These are phyloP conservation scores for Diadromus collaris DNA, from an alignment of 2,888 invertebrate genomes.

Conservation along the genomic window DNA sequence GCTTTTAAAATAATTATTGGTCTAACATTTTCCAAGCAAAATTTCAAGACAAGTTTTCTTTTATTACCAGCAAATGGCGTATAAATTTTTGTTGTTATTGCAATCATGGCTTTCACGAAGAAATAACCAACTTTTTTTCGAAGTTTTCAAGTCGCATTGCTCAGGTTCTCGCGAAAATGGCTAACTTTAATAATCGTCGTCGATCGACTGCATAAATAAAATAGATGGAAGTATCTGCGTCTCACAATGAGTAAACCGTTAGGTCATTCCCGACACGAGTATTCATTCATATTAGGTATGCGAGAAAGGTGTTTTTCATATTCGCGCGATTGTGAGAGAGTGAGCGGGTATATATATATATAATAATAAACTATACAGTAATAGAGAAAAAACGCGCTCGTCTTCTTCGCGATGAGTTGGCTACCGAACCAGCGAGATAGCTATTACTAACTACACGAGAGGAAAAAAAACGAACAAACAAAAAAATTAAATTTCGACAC, in stretches of 20 bases:
- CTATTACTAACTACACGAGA: slow-evolving; percentile 24
- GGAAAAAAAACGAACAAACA: slow-evolving; percentile 28
- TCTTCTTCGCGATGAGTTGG: slow-evolving; percentile 41
- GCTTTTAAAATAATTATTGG: background rate
- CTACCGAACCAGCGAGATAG: slow-evolving; percentile 55
- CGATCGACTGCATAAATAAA: background rate
- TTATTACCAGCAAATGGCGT: background rate
- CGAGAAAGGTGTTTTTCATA: slow-evolving; percentile 35
- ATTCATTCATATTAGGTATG: slow-evolving; percentile 48
- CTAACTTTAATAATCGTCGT: slow-evolving; percentile 9
- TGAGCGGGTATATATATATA: slow-evolving; percentile 34
- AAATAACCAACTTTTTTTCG: slow-evolving; percentile 13
- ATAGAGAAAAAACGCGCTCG: slow-evolving; percentile 52
- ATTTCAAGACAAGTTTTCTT: background rate
- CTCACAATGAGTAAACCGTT: slow-evolving; percentile 39
- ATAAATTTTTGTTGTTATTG: background rate
- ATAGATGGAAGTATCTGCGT: slow-evolving; percentile 38
- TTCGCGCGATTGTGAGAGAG: slow-evolving; percentile 46
- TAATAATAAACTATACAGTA: slow-evolving; percentile 32
- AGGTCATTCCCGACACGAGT: slow-evolving; percentile 60
- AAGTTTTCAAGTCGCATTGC: slow-evolving; percentile 1
- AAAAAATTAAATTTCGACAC: slow-evolving; percentile 23
- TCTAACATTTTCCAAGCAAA: background rate
- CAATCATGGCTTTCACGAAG: background rate
- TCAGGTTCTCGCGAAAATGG: background rate